Base-by-base conservation (phyloP, 2,888 invertebrate genomes). In the Rhagonycha fulva region DNA sequence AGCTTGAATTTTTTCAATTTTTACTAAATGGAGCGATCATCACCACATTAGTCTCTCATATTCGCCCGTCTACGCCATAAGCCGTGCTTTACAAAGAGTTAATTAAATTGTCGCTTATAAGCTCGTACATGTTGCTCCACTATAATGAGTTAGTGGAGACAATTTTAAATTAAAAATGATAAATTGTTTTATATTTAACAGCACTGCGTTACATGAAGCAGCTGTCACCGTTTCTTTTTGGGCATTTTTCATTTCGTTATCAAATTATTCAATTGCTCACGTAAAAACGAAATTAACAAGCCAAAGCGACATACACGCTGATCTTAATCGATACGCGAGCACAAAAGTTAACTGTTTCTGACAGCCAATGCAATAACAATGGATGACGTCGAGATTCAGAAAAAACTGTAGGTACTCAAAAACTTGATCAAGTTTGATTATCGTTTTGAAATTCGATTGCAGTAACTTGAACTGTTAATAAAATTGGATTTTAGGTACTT, bases 161-260 rank as follows among this genome's bases (percentile, higher is more conserved):
- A 68, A 30, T 68, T 76, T 76, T 73, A 77, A 78, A 77, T 77
- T 77, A 80, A 80, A 79, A 80, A 79, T 79, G 79, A 79, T 76
- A 75, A 78, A 76, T 74, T 62, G 68, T 62, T 74, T 70, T 71
- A 78, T 77, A 78, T 78, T 47, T 77, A 74, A 69, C 68, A 63
- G 68, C 71, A 24, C 26, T 66, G 26, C 19, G 63, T 47, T 66
- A 66, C 19, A 66, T 26, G 63, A 66, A 66, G 26, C 63, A 66
- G 63, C 63, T 66, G 63, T 47, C 47, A 47, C 47, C 47, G 47
- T 47, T 47, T 47, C 47, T 47, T 47, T 47, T n/a, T n/a, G n/a
- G 47, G 4, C 32, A n/a, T 47, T 47, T 47, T 47, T 47, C 47
- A 5, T 47, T 47, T 47, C 47, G n/a, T 47, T n/a, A 47, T n/a